Evolutionary conservation across 1,140 invertebrate genomes (phyloP), one percentile per base, ranked within the genome.

Genomic region (Tenebrio molitor): DNA sequence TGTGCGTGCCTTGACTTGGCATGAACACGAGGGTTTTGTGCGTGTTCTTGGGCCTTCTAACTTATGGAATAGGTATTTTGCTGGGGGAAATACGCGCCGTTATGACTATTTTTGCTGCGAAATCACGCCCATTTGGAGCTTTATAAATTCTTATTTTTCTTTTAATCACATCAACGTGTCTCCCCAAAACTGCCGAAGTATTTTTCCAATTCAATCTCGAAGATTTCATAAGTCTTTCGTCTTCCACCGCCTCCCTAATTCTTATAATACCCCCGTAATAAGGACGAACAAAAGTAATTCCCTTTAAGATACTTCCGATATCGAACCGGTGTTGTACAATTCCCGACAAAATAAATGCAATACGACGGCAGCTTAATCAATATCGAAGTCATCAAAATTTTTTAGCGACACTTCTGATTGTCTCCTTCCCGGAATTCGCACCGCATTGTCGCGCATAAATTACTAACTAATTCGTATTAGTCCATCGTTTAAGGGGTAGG

Each of bases 1-100:
- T 68, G 69, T 71, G 69, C 64, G 72, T 68, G 71, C 62, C 23
- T 72, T 53, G 46, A 16, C 68, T 69, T 42, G 36, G 64, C 64
- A 41, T 67, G 64, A 17, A 46, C 29, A 33, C 14, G 17, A 64
- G 41, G 53, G 19, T 62, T 14, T 19, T 71, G 69, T 53, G 58
- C 50, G 69, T 63, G 36, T 29, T 44, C 46, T 42, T 21, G 29
- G 50, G 15, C 23, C 50, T 50, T 58, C 50, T 58, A 58, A 58
- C 50, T 58, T 58, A 58, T 29, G 50, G 50, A 58, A 58, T 29
- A 58, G 50, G 50, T 58, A 46, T 67, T 67, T 67, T 42, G 39
- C 39, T 68, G 66, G 25, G 46, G 25, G 12, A 58, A 58, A 17
- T 58, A 58, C 50, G 21, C 21, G 16, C 21, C 12, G 21, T 29